phyloP scores from a whole-genome alignment of 2,113 vertebrate genomes.

The Oreochromis spilurus region DNA sequence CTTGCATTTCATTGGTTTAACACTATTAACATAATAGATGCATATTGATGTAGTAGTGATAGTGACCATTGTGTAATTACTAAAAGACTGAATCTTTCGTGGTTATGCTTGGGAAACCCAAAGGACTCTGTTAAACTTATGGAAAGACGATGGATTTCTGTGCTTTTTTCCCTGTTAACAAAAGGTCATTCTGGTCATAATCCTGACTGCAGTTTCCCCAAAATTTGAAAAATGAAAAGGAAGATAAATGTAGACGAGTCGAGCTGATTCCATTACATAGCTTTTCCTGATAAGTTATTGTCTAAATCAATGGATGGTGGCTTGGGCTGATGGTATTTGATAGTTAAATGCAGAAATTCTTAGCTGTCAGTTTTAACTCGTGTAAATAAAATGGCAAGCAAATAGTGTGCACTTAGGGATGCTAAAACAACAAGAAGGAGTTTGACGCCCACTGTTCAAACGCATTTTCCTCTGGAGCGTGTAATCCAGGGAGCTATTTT shows the following conservation, averaged over 20 bases:
- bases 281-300: neutral
- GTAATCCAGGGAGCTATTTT: slow-evolving; percentile 56
- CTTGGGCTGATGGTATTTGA: neutral
- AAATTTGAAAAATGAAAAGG: neutral
- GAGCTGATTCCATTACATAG: neutral
- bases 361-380: neutral
- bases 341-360: neutral
- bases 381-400: neutral
- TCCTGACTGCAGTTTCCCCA: neutral
- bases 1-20: neutral
- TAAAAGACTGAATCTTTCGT: neutral
- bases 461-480: slow-evolving; percentile 28
- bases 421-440: neutral
- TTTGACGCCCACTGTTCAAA: slow-evolving; percentile 45
- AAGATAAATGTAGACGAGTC: neutral
- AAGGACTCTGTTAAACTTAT: neutral
- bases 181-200: neutral
- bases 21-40: neutral
- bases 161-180: neutral
- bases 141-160: neutral
- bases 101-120: neutral
- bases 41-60: neutral
- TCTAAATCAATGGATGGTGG: neutral
- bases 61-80: neutral
- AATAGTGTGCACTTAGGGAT: neutral